phyloP scores from a whole-genome alignment of 2,888 invertebrate genomes.

The Hanleya hanleyi region DNA sequence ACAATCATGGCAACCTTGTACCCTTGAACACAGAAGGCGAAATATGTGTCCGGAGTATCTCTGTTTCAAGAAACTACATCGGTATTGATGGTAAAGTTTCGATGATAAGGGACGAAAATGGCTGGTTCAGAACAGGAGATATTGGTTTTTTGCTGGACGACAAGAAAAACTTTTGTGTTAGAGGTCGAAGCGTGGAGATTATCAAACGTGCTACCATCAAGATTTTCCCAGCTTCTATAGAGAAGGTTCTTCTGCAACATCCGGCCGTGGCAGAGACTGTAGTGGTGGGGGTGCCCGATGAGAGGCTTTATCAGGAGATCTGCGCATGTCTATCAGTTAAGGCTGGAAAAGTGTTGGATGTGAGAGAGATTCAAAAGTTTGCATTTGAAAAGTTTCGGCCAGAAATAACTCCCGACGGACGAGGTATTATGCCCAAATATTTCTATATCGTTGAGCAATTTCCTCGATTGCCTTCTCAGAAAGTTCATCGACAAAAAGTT shows the following conservation, averaged over 20 bases:
- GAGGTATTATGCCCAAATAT: constrained; percentile 4
- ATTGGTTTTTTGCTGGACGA: constrained; percentile 1
- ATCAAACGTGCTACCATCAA: constrained; percentile 10
- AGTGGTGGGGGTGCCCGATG: constrained; percentile 18
- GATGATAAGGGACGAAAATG: not conserved
- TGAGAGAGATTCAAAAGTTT: not conserved
- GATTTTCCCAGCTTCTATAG: constrained; percentile 11
- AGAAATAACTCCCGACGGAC: not conserved
- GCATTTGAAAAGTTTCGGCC: not conserved
- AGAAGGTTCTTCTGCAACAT: not conserved
- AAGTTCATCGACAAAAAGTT: too few relatives aligned
- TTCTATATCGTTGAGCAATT: constrained; percentile 5
- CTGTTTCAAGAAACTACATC: not conserved
- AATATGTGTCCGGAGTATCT: constrained; percentile 1
- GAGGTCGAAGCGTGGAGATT: constrained; percentile 7
- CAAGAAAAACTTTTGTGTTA: not conserved
- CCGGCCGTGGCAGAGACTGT: constrained; percentile 4
- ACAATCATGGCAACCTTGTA: not conserved
- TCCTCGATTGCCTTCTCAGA: not conserved
- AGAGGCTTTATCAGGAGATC: constrained; percentile 10
- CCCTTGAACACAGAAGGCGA: not conserved
- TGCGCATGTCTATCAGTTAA: constrained; percentile 13
- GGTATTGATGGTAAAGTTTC: not conserved
- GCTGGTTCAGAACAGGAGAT: not conserved
- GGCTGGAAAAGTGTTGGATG: not conserved